Base-by-base conservation (phyloP, 1,140 invertebrate species). In the Acromyrmex charruanus region DNA sequence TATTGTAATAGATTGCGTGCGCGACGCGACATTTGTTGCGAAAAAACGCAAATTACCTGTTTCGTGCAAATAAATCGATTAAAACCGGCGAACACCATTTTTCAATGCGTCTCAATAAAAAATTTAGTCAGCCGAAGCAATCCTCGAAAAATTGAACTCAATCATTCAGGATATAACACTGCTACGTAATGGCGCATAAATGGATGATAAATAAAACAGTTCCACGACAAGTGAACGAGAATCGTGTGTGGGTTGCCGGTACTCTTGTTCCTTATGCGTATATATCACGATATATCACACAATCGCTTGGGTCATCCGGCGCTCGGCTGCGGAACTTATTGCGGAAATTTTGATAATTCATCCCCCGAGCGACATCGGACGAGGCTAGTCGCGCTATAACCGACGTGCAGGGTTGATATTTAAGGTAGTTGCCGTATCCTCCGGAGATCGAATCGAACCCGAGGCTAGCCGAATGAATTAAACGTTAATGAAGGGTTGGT, bases 311-410 rank as follows among this genome's bases (percentile, higher is more conserved):
- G 68, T 66, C 63, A n/a, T 44, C 53, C 44, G 49, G 71, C 28
- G 21, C 10, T 12, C 16, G 77, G 39, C 55, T 87, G 85, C 79
- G 75, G 77, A 55, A 84, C 82, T 79, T 85, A 77, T 89, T 85
- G 85, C 89, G 79, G 87, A 88, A 91, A 85, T 92, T 91, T 93
- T 88, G 85, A 93, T 92, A 91, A 92, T 90, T 92, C 84, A 92
- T 92, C 74, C 59, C 53, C 25, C 69, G 68, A 63, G 58, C 31
- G 55, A 61, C 59, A 59, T 55, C 6, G 31, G 31, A 35, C 63
- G 65, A 21, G 28, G 28, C 53, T 35, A 18, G 28, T 2, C 63
- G 28, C 61, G 68, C 12, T 71, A 39, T 69, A 88, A 49, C 51
- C 49, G 21, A 21, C 66, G 49, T 28, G 49, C 49, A 59, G 49